phyloP scores from a whole-genome alignment of 64 coral and sea anemone species.

The Acropora tenuis region DNA sequence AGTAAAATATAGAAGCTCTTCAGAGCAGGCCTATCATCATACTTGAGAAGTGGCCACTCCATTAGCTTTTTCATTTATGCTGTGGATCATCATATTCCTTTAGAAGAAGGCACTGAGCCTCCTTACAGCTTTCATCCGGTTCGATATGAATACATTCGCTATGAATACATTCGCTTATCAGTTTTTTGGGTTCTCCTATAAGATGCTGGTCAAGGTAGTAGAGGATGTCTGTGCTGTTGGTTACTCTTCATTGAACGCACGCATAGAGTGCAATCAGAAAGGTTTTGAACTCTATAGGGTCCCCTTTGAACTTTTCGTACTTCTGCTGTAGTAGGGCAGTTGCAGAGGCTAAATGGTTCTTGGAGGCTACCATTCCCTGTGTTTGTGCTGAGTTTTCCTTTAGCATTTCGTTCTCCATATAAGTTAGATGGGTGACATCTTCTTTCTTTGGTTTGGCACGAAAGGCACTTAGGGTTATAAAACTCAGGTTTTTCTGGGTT shows the following conservation, averaged over 20 bases:
- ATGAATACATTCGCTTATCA: constrained; percentile 34
- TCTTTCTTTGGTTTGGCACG: neutral
- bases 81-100: neutral
- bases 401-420: no score
- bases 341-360: neutral
- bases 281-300: no score
- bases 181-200: constrained; percentile 56
- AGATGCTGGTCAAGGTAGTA: constrained; percentile 68
- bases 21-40: neutral
- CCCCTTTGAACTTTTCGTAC: constrained; percentile 9
- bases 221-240: constrained; percentile 22
- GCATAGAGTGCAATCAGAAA: constrained; percentile 2
- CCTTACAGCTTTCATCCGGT: neutral
- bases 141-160: constrained; percentile 14
- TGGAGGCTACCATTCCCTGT: neutral
- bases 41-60: constrained; percentile 5
- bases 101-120: constrained; percentile 35
- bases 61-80: no score
- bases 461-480: neutral
- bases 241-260: constrained; percentile 20
- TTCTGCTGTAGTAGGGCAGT: neutral
- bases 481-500: constrained; percentile 6
- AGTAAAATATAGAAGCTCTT: constrained; percentile 53
- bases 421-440: constrained; percentile 9
- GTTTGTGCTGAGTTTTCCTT: neutral